Percentiles rank a stretch among this genome's conserved stretches.
Conservation (phyloP, 2,797 vertebrate genomes). For the Eospalax fontanierii region DNA sequence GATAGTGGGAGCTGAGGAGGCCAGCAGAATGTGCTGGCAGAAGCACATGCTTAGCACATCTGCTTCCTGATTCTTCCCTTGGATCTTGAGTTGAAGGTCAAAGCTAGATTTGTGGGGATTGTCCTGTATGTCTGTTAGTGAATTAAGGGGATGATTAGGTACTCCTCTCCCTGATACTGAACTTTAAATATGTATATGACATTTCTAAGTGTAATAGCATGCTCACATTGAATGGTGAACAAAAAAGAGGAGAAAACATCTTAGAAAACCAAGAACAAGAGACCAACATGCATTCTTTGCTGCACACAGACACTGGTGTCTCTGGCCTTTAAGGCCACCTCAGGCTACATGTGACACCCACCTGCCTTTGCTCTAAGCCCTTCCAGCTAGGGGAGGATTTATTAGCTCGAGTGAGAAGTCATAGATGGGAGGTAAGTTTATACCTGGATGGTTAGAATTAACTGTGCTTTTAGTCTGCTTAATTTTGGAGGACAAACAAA, state of each 20-base stretch:
- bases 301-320: not conserved
- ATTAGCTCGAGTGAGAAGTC: not conserved
- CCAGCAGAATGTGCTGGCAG: not conserved
- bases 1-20: not conserved
- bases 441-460: not conserved
- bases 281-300: not conserved
- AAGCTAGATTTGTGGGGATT: not conserved
- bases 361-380: not conserved
- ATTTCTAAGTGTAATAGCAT: not conserved
- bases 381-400: not conserved
- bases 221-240: not conserved
- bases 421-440: not conserved
- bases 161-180: not conserved
- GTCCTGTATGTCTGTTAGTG: not conserved
- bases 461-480: not conserved
- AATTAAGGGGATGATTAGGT: not conserved
- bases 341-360: not conserved
- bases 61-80: not conserved
- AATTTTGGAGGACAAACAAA: not conserved
- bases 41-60: not conserved
- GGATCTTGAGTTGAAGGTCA: not conserved
- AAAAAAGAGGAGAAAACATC: not conserved
- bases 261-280: not conserved
- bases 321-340: not conserved
- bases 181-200: not conserved